A percentile compares a stretch with the other conserved stretches of the same genome.
phyloP scores from a whole-genome alignment of 2,888 invertebrate species.

The Charanyca ferruginea region DNA sequence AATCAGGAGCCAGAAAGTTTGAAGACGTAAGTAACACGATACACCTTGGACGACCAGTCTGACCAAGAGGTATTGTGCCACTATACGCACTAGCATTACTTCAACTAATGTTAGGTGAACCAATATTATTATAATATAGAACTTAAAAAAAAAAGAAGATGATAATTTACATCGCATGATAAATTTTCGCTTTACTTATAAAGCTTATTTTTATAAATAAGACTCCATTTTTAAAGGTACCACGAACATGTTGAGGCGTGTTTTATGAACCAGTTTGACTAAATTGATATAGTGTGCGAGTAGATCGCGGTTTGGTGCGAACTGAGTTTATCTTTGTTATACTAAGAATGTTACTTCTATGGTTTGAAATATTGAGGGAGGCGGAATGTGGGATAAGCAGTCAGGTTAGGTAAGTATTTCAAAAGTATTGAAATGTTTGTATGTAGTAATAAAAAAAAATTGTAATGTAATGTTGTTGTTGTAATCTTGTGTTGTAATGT shows the following conservation, averaged over 20 bases:
- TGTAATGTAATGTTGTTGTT: no score
- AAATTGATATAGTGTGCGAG: conserved; percentile 58
- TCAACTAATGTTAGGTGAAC: no score
- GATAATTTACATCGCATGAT: not conserved
- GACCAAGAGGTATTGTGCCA: no score
- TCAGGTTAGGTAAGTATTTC: not conserved
- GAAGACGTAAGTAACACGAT: no score
- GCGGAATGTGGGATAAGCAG: no score
- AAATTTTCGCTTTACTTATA: not conserved
- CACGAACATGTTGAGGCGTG: conserved; percentile 18
- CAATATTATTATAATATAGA: no score
- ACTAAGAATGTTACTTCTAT: conserved; percentile 15
- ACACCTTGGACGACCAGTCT: no score
- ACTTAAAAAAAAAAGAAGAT: no score
- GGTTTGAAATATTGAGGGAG: not conserved
- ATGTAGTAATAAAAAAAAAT: no score
- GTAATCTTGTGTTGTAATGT: no score
- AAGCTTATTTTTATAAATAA: not conserved
- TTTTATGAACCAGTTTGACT: conserved; percentile 50
- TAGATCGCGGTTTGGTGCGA: conserved; percentile 34
- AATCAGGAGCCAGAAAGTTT: no score
- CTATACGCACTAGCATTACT: no score
- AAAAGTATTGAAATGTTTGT: not conserved
- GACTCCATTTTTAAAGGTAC: conserved; percentile 13
- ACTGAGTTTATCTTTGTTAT: conserved; percentile 24